These are phyloP conservation scores for Aegypius monachus DNA, from an alignment of 2,113 vertebrate species.

Conservation along the genomic window DNA sequence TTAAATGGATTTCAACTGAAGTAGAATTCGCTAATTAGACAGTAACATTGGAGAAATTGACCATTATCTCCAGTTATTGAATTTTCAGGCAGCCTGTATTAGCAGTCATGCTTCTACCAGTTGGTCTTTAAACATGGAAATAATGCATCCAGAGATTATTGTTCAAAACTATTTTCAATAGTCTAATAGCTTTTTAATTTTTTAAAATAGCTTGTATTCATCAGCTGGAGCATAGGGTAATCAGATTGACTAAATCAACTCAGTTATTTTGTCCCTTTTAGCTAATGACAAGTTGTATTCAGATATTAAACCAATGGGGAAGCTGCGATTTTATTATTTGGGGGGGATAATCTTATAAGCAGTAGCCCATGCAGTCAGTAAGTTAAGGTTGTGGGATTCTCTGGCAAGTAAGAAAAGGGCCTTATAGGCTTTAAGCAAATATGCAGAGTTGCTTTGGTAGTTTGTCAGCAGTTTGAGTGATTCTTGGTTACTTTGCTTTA, in stretches of 20 bases:
- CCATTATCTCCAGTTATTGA: constrained; percentile 62
- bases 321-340: not conserved
- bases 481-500: not conserved
- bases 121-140: constrained; percentile 55
- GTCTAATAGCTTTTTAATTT: constrained; percentile 68
- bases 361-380: not conserved
- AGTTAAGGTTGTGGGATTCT: not conserved
- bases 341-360: not conserved
- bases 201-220: constrained; percentile 52
- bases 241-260: not conserved
- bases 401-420: not conserved
- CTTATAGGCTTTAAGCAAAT: not conserved
- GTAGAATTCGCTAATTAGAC: constrained; percentile 61
- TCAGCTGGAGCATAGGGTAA: constrained; percentile 28
- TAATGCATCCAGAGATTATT: constrained; percentile 52
- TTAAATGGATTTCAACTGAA: constrained; percentile 53
- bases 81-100: constrained; percentile 53
- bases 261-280: not conserved
- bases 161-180: constrained; percentile 64
- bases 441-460: not conserved
- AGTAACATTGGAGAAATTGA: constrained; percentile 54
- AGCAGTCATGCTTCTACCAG: constrained; percentile 43
- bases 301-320: not conserved
- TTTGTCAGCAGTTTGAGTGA: not conserved
- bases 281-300: not conserved